Evolutionary conservation across 2,888 invertebrate genomes (phyloP), one percentile per base, ranked within the genome.

Genomic region (Latheticus oryzae): DNA sequence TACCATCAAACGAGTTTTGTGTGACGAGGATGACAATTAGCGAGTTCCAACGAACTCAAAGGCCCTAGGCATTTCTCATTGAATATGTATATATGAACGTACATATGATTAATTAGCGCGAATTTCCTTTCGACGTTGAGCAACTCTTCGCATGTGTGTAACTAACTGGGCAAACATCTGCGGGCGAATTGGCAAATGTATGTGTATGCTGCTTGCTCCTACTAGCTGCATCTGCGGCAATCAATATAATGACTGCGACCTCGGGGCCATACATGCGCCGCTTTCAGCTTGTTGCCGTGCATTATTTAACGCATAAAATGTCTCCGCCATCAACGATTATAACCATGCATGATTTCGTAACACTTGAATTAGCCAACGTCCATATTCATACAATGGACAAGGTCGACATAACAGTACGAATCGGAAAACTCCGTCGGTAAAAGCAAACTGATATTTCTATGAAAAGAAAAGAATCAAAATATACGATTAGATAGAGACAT

Each of bases 241-340:
- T 68, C 70, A 64, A 68, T 70, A 67, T 63, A 65, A 67, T 64
- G 57, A 62, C 63, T 60, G 61, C 61, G 65, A 67, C 69, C 67
- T 66, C 66, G 65, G 56, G 60, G 59, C 58, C 56, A 50, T 38
- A 55, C 55, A 55, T 33, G 42, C 55, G 43, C 54, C 43, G 48
- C 42, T 38, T 51, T 51, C 40, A 35, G 48, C 30, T 45, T 48
- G 48, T 48, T 37, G 32, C 38, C 38, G 40, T 26, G 42, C 37
- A 30, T 37, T 40, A 43, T 24, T 45, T 28, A 26, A 33, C 24
- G 33, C 33, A 53, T 23, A 35, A 50, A 57, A 58, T 52, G 42
- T 57, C 51, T 47, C 28, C 33, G 19, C 12, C n/a, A 54, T 37
- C 11, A 17, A 1, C 30, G 37, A 54, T 43, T 54, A 30, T 32